phyloP scores from a whole-genome alignment of 2,888 invertebrate genomes.

The Leptinotarsa peninsularis region DNA sequence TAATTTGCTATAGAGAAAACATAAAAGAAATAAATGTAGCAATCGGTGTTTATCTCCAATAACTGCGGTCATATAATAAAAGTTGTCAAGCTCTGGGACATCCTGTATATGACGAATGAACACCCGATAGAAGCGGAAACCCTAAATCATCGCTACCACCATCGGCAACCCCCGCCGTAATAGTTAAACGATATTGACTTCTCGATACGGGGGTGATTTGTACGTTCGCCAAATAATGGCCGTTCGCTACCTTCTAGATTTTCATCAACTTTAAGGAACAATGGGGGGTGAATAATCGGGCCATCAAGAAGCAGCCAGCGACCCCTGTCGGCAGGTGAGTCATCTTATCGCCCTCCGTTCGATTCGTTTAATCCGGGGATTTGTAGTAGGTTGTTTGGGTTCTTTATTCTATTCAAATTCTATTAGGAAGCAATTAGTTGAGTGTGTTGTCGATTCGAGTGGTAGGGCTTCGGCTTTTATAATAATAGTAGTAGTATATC shows the following conservation, averaged over 20 bases:
- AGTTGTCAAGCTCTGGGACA: conserved; percentile 15
- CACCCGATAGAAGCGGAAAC: conserved; percentile 60
- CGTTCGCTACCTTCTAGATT: conserved; percentile 53
- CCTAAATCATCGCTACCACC: conserved; percentile 60
- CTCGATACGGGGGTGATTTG: conserved; percentile 58
- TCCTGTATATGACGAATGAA: conserved; percentile 47
- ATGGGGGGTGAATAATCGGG: conserved; percentile 58
- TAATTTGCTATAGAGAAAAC: no score
- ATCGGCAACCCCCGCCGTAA: conserved; percentile 52
- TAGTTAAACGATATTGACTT: conserved; percentile 64
- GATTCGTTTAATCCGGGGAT: conserved; percentile 5
- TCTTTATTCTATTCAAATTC: conserved; percentile 5
- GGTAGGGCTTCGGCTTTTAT: neutral
- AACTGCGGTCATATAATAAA: no score
- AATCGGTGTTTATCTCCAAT: no score
- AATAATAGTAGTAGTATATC: no score
- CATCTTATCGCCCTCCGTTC: conserved; percentile 31
- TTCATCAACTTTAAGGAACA: conserved; percentile 59
- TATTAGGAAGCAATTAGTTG: conserved; percentile 10
- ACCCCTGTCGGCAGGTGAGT: conserved; percentile 47
- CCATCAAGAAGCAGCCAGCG: conserved; percentile 53
- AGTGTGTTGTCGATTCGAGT: neutral
- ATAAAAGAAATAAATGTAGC: no score
- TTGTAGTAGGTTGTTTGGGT: conserved; percentile 2
- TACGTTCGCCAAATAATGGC: conserved; percentile 58